Base-by-base conservation (phyloP, 2,888 invertebrate species). In the Nemotelus nigrinus region DNA sequence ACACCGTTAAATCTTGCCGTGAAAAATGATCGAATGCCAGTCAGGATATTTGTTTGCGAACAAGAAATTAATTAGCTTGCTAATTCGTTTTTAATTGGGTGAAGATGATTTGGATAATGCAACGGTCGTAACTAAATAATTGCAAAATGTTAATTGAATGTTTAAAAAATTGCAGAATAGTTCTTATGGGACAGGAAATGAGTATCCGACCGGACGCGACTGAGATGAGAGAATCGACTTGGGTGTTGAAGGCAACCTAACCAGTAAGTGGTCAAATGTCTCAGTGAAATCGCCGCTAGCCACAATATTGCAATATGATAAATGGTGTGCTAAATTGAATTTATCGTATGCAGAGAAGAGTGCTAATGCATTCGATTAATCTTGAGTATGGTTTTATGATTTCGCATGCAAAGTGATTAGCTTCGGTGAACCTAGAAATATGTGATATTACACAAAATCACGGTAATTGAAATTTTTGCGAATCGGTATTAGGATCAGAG, bases 51-150 rank as follows among this genome's bases (percentile, higher is more conserved):
- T 74, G 60, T 60, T 63, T 63, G 48, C 3, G 58, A 47, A 3
- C 58, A 44, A 41, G 41, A 60, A 74, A 74, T 72, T 74, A 74
- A 74, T 74, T 57, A 63, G 50, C 74, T 39, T 63, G 74, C 8
- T 74, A 74, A 74, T 74, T 60, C 48, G 63, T 48, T 60, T 74
- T 74, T 74, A 74, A 74, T 74, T 74, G 74, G 74, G 60, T 60
- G 74, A 74, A 39, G 74, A 74, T 60, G 60, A 74, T 74, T 74
- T 74, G 63, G 63, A 74, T 60, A 74, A 70, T 70, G 53, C 53
- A 8, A 3, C 63, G 43, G 6, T 43, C 48, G 44, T 48, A 68
- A 39, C 48, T 48, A 68, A 68, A 68, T 70, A 70, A 70, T 70
- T 70, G 70, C 25, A 70, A 70, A 70, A 70, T 70, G 55, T 70